Evolutionary conservation across 2,888 invertebrate species (phyloP).

Genomic region (Mythimna impura): DNA sequence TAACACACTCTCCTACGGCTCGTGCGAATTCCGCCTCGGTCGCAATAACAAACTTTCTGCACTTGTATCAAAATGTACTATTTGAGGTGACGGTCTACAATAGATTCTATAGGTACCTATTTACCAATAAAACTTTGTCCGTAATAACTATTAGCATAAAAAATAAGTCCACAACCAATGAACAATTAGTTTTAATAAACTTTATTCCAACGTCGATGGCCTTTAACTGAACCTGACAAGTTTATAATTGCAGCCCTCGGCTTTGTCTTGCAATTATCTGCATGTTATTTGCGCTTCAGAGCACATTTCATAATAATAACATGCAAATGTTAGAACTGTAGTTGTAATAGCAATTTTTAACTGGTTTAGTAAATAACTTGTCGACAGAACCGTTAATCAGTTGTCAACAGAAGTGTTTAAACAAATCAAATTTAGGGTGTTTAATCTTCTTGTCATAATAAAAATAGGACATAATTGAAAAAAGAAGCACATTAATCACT

Average conservation of each 20-base stretch:
- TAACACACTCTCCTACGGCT: too few species aligned
- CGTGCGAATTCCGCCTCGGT: too few species aligned
- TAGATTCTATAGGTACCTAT: too few species aligned
- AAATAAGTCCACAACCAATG: neutral
- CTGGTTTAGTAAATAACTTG: constrained; percentile 9
- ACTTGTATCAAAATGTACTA: too few species aligned
- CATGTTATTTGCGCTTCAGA: constrained; percentile 24
- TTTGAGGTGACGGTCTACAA: too few species aligned
- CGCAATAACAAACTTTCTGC: too few species aligned
- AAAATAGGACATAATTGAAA: constrained; percentile 39
- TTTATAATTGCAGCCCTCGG: constrained; percentile 24
- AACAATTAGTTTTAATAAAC: constrained; percentile 21
- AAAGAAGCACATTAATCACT: constrained; percentile 67
- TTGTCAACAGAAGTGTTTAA: neutral
- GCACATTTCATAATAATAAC: constrained; percentile 19
- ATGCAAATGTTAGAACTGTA: constrained; percentile 12
- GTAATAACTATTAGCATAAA: neutral
- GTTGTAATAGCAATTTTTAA: constrained; percentile 18
- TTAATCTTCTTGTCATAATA: too few species aligned
- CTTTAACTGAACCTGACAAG: constrained; percentile 30
- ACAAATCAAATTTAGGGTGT: neutral
- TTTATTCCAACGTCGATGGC: constrained; percentile 13
- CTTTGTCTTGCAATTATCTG: constrained; percentile 39
- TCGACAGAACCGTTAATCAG: neutral
- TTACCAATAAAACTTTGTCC: neutral